Percentiles rank a stretch among this genome's conserved stretches.
Evolutionary conservation across 2,113 vertebrate genomes (phyloP).

Genomic region (Zosterops lateralis): DNA sequence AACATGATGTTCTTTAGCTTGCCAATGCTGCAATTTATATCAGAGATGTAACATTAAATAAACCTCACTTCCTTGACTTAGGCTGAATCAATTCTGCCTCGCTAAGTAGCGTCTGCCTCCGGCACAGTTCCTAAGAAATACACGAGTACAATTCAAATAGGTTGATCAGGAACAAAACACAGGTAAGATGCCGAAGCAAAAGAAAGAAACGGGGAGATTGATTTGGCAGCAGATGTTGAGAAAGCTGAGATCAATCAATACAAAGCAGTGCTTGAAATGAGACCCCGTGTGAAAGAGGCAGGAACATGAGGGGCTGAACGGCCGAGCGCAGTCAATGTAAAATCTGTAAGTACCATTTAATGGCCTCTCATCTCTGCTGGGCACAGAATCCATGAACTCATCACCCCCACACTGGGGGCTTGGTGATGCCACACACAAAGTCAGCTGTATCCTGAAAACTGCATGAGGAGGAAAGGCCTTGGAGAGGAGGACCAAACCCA

Average conservation of each 20-base stretch:
- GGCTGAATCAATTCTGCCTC: background rate
- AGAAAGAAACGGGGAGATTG: background rate
- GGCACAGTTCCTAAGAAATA: background rate
- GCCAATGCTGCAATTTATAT: background rate
- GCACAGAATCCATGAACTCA: background rate
- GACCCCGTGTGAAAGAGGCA: background rate
- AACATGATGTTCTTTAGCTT: background rate
- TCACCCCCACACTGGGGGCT: background rate
- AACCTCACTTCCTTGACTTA: background rate
- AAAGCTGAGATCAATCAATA: background rate
- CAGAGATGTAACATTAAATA: background rate
- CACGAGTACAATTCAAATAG: background rate
- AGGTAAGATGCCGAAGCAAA: background rate
- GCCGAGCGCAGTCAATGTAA: background rate
- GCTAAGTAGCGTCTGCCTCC: background rate
- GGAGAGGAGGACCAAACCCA: background rate
- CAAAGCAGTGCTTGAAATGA: background rate
- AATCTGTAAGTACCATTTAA: background rate
- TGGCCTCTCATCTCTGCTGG: background rate
- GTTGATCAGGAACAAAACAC: background rate
- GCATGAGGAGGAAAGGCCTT: background rate
- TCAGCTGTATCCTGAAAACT: background rate
- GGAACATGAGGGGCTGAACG: background rate
- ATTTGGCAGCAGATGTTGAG: background rate
- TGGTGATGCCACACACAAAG: background rate